Base-by-base conservation (phyloP, 2,888 invertebrate genomes). In the Napeogenes inachia region DNA sequence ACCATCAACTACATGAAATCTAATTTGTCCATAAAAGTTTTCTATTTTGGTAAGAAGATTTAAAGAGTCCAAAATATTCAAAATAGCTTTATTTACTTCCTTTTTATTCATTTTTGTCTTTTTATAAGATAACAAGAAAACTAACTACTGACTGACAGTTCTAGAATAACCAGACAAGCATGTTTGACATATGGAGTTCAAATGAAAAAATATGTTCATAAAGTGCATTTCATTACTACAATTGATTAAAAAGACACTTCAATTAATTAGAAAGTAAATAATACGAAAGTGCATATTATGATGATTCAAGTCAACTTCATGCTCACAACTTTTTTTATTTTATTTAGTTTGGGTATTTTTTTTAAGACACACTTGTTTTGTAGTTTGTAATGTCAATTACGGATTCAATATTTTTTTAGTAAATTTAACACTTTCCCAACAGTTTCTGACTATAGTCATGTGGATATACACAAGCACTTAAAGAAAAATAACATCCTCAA, bases 21-120 rank as follows among this genome's bases (percentile, higher is more conserved):
- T 69, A 53, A 77, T 78, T 68, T 84, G 78, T 38, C 84, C 85
- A 59, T 73, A 80, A 13, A 67, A 46, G 59, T 74, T 70, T 68
- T 83, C 82, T 33, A 75, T 45, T 32, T 71, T 35, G 5, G 13
- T n/a, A 47, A 6, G 4, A 2, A 78, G 47, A 21, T 12, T 30
- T 6, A 75, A 62, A 2, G 80, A 79, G 61, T 71, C 75, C 45
- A 71, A 35, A 56, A 59, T 62, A 54, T 57, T 66, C 13, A 46
- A 35, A 63, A 62, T 58, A 8, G 42, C 62, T 53, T 58, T 42
- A 1, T 56, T 35, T 56, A 56, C 8, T 21, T 57, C 47, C 55
- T 13, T 56, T 59, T 30, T 47, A 54, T 57, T 46, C 50, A 58
- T 50, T 13, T 47, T 47, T 13, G 21, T 13, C n/a, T 47, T n/a